These are phyloP conservation scores for Alexandromys fortis DNA, from an alignment of 2,113 vertebrate genomes.

Conservation along the genomic window DNA sequence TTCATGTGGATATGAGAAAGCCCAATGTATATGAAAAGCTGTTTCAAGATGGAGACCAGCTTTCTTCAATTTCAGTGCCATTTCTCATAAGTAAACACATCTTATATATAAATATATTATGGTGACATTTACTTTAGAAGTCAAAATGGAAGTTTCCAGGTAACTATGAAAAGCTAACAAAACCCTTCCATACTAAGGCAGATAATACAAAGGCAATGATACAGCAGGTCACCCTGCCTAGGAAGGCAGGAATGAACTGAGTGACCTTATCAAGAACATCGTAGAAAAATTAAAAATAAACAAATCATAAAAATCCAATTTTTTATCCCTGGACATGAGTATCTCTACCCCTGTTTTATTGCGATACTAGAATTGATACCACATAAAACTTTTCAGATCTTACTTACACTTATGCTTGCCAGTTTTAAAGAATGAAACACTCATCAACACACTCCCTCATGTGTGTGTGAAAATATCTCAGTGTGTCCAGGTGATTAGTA, in stretches of 20 bases:
- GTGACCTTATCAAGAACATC: neutral
- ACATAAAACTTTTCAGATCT: neutral
- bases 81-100: slow-evolving; percentile 41
- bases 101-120: neutral
- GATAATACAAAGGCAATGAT: neutral
- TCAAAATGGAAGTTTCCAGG: slow-evolving; percentile 19
- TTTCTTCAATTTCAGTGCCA: slow-evolving; percentile 47
- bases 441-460: neutral
- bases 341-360: neutral
- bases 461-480: neutral
- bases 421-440: neutral
- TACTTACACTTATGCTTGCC: neutral
- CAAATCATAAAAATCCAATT: neutral
- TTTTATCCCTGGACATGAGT: neutral
- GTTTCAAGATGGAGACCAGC: slow-evolving; percentile 15
- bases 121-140: slow-evolving; percentile 59
- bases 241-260: neutral
- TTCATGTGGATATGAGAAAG: neutral
- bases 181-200: slow-evolving; percentile 30
- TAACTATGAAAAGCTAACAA: slow-evolving; percentile 26
- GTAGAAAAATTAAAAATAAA: slow-evolving; percentile 23
- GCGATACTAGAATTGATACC: neutral
- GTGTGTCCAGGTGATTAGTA: neutral
- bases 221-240: neutral
- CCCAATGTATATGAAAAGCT: neutral